Base-by-base conservation (phyloP, 2,888 invertebrate species). In the Rhingia rostrata region DNA sequence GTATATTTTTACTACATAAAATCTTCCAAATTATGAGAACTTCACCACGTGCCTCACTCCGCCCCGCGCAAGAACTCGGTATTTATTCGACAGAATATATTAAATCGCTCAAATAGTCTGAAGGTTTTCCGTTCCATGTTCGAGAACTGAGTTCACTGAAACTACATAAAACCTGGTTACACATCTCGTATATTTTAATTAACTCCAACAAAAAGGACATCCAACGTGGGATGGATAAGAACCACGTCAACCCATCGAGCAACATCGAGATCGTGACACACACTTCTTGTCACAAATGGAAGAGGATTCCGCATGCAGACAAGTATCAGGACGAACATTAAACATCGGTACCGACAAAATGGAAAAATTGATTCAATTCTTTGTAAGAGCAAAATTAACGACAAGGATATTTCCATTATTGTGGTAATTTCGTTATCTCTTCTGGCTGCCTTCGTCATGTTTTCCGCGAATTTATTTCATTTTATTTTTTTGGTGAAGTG, bases 341-440 rank as follows among this genome's bases (percentile, higher is more conserved):
- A 58, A 10, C 56, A 22, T 22, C 22, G 22, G 32, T n/a, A n/a
- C 41, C 56, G 56, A 39, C 22, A 58, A 58, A 63, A 49, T 63
- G 37, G 37, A 49, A 63, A 49, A 49, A 49, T 49, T 10, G 9
- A 63, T 49, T 63, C 30, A 63, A 63, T 63, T 63, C 49, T 63
- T 49, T 63, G 63, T 63, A n/a, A 30, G 30, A 37, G 22, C 14
- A 49, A 63, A 49, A 49, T 49, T 37, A 37, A 49, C 63, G 49
- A 63, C 37, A 63, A 37, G 63, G 63, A 63, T 63, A 37, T 63
- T 69, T 56, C 45, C 53, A 51, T 66, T 56, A 56, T 47, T 69
- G 56, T n/a, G 37, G 58, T 69, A 58, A 69, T 69, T 45, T 69
- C 58, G 58, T 69, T 69, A 69, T 58, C 58, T 69, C 43, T 47